These are phyloP conservation scores for Melinaea marsaeus DNA, from an alignment of 2,888 invertebrate genomes.

Conservation along the genomic window DNA sequence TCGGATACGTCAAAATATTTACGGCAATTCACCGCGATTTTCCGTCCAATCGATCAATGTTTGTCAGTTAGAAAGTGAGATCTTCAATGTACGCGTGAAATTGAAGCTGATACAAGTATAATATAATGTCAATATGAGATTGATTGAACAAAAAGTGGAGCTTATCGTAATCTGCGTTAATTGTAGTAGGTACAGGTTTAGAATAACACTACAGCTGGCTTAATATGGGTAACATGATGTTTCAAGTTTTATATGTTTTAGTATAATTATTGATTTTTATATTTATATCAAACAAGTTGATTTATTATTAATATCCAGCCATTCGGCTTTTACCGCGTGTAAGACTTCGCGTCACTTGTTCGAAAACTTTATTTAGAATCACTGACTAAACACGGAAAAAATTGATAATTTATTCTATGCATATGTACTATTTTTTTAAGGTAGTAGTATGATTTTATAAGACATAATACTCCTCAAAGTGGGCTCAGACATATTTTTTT, in stretches of 20 bases:
- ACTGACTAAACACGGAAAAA: no score
- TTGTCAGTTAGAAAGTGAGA: constrained; percentile 51
- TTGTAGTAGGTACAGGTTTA: not conserved
- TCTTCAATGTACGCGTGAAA: constrained; percentile 60
- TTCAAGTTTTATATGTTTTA: not conserved
- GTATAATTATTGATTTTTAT: not conserved
- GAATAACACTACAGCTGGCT: not conserved
- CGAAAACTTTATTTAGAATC: no score
- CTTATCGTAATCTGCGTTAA: constrained; percentile 1
- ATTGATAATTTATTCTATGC: no score
- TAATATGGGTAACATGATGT: not conserved
- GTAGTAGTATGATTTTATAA: no score
- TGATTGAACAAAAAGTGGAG: constrained; percentile 36
- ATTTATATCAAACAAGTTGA: no score
- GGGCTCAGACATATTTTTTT: no score
- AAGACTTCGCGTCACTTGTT: no score
- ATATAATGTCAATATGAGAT: constrained; percentile 37
- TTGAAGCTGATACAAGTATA: constrained; percentile 62
- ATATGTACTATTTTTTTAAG: no score
- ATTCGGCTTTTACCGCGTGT: no score
- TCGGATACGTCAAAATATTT: constrained; percentile 73
- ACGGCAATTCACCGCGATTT: constrained; percentile 66
- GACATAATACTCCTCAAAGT: no score
- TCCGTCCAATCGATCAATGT: constrained; percentile 68
- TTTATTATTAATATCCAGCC: no score